Evolutionary conservation across 2,888 invertebrate genomes (phyloP), one percentile per base, ranked within the genome.

Genomic region (Syrista parreyssii): DNA sequence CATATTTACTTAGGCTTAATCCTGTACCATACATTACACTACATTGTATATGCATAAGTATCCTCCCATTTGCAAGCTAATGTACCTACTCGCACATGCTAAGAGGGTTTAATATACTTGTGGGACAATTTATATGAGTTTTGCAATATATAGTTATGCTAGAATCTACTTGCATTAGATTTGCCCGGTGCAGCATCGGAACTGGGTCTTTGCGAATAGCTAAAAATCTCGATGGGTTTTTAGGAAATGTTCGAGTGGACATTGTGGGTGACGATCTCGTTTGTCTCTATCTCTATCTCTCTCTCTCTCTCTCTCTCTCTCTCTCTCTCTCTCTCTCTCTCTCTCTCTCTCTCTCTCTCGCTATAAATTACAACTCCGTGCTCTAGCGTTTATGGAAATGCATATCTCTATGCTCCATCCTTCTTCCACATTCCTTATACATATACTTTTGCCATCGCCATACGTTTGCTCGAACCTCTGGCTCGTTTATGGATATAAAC

Each of bases 251-350:
- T 55, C 55, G 55, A 55, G 23, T 55, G 2, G 9, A 6, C 55
- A 6, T 55, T 55, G 55, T 15, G 4, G 40, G 40, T 40, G 40
- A 40, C 15, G 40, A 6, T 55, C 55, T 55, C 55, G 55, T 55
- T 23, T 55, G 2, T 55, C 23, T 55, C 55, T 23, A 40, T 15
- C 75, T 40, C 72, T 72, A 12, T 12, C 30, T 74, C 33, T 30
- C 40, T 74, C 9, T 31, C 23, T 75, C 35, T 71, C 11, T 74
- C 33, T 78, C 36, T 32, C 34, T 74, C 33, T 75, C 75, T n/a
- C 35, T 34, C 71, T 72, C 71, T 23, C 71, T 35, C 34, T 55
- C 23, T 55, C 55, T 23, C 15, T 15, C 75, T 40, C 72, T 72
- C 12, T 12, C 30, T 74, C 33, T 30, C 40, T 74, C 9, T 31